Evolutionary conservation across 2,888 invertebrate genomes (phyloP), one percentile per base, ranked within the genome.

Genomic region (Athalia cordata): DNA sequence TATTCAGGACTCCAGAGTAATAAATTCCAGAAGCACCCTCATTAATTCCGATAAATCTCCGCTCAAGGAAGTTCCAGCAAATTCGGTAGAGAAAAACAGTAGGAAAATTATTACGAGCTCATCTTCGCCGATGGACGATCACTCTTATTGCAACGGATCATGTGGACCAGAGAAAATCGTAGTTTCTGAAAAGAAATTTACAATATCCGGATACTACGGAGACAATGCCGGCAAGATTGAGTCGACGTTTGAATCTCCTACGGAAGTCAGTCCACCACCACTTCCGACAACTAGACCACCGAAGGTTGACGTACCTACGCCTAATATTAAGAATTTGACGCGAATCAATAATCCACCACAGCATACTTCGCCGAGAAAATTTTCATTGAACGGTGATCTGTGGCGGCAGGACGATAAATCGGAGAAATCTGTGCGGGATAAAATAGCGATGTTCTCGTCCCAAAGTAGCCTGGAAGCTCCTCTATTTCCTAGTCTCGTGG

Each of bases 391-490:
- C 81, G 84, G 86, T 4, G 88, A 89, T 80, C 88, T 89, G n/a
- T 91, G 95, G 92, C 92, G 93, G 79, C 95, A 95, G 89, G 95
- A 96, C 90, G 95, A 95, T 83, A 94, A 94, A 86, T 95, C 95
- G 81, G 95, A 95, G 90, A 94, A 94, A 82, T 96, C 96, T 85
- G 96, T 96, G 77, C 94, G 95, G 86, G 96, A 96, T 87, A 96
- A 96, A 91, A 96, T 96, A 85, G 96, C 96, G 79, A 95, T 96
- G 95, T 96, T 96, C 90, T 96, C 96, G 79, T 87, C 86, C 11
- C 87, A 86, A 78, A 85, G 86, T 45, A 87, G 82, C 8, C 78
- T 87, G 1, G 88, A 88, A 49, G 81, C 82, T 15, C 88, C 87
- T 6, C 78, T 87, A 4, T 87, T 87, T 76, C 88, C 88, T 3